Percentiles rank a stretch among this genome's conserved stretches.
Evolutionary conservation across 2,888 invertebrate genomes (phyloP).

Genomic region (Cephus spinipes): DNA sequence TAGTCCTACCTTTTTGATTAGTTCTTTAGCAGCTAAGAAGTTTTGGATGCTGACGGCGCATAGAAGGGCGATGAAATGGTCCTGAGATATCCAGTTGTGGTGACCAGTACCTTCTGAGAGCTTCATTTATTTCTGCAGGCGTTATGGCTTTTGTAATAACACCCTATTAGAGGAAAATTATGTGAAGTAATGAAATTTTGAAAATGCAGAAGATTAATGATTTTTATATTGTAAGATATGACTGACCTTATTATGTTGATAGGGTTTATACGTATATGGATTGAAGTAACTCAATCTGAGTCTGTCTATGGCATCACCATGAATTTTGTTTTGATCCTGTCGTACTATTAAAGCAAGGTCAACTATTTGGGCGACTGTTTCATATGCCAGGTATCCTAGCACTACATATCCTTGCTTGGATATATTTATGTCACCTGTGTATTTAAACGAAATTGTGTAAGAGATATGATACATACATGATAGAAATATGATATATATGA

Average conservation of each 20-base stretch:
- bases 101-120: conserved; percentile 78
- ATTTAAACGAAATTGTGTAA: conserved; percentile 8
- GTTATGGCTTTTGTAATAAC: conserved; percentile 77
- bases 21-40: conserved; percentile 52
- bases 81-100: conserved; percentile 69
- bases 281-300: conserved; percentile 75
- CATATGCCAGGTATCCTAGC: conserved; percentile 87
- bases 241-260: conserved; percentile 58
- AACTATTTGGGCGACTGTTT: conserved; percentile 89
- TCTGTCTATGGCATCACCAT: conserved; percentile 78
- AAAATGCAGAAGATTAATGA: background rate
- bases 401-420: conserved; percentile 78
- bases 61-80: conserved; percentile 59
- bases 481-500: background rate
- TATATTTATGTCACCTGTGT: conserved; percentile 71
- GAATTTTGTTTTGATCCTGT: conserved; percentile 78
- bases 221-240: background rate
- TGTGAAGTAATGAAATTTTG: background rate
- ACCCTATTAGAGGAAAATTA: conserved; percentile 39
- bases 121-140: conserved; percentile 86
- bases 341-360: conserved; percentile 86
- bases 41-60: conserved; percentile 55
- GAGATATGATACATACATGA: background rate
- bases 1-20: conserved; percentile 13
- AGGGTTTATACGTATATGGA: conserved; percentile 65